A percentile compares a stretch with the other conserved stretches of the same genome.
These are phyloP conservation scores for Dendronephthya gigantea DNA, from an alignment of 64 coral and sea anemone genomes.

Conservation along the genomic window DNA sequence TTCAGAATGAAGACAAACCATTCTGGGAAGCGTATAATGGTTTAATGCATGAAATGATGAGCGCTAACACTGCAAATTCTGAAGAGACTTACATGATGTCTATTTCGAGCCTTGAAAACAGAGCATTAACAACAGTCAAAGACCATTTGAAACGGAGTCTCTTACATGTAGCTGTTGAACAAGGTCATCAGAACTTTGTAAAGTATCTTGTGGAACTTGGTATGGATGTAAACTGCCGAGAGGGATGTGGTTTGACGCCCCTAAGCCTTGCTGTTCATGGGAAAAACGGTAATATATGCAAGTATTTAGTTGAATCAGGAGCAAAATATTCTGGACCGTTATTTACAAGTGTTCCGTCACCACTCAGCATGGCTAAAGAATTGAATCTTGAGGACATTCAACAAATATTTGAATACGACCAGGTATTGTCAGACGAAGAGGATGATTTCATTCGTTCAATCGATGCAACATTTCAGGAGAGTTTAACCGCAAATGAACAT, in stretches of 20 bases:
- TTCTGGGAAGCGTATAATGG: slow-evolving; percentile 20
- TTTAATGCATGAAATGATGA: background rate
- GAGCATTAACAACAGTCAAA: background rate
- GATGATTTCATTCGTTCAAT: background rate
- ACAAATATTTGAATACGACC: background rate
- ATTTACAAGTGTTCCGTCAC: slow-evolving; percentile 15
- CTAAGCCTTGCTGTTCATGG: slow-evolving; percentile 1
- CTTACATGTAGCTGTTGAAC: slow-evolving; percentile 31
- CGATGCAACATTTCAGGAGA: background rate
- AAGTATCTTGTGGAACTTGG: slow-evolving; percentile 6
- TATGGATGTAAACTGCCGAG: background rate
- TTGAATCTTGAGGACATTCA: background rate
- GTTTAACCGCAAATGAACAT: no score
- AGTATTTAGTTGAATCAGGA: background rate
- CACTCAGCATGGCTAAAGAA: slow-evolving; percentile 4
- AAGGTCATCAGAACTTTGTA: background rate
- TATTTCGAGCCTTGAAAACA: background rate
- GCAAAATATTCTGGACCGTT: background rate
- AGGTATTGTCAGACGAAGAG: background rate
- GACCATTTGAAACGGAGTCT: slow-evolving; percentile 17
- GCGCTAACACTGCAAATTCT: background rate
- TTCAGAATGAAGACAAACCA: slow-evolving; percentile 25
- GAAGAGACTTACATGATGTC: background rate
- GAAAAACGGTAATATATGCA: background rate
- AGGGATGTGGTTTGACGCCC: slow-evolving; percentile 25